Percentiles rank a stretch among this genome's conserved stretches.
These are phyloP conservation scores for Strix uralensis DNA, from an alignment of 2,113 vertebrate genomes.

Conservation along the genomic window DNA sequence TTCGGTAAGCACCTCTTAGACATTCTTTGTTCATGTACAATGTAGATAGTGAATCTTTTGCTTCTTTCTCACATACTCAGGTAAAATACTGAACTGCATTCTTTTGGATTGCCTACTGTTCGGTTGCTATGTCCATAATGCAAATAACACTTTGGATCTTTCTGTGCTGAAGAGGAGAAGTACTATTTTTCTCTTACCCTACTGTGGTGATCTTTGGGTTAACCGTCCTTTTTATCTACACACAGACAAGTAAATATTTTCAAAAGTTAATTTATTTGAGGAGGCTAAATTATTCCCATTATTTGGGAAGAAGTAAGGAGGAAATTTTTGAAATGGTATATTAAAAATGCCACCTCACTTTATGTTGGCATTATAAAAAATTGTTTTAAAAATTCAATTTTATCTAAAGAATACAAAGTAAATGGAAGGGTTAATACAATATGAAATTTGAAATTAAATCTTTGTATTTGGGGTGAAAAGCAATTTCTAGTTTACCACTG, in stretches of 20 bases:
- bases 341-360: rapidly evolving
- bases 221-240: not conserved
- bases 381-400: not conserved
- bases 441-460: not conserved
- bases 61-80: not conserved
- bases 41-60: not conserved
- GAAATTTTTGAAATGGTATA: not conserved
- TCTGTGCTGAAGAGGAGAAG: not conserved
- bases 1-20: not conserved
- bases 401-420: not conserved
- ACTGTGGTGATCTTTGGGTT: not conserved
- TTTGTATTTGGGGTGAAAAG: not conserved
- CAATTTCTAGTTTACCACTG: not conserved
- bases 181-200: not conserved
- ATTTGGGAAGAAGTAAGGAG: not conserved
- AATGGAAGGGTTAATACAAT: not conserved
- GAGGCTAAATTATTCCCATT: not conserved
- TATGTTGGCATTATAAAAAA: not conserved
- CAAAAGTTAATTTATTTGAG: not conserved
- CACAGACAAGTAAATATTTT: not conserved
- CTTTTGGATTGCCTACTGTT: not conserved
- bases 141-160: not conserved
- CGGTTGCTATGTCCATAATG: not conserved
- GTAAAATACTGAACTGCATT: not conserved
- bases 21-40: not conserved